Conservation (phyloP, 2,797 vertebrate species). For the Trematomus bernacchii region DNA sequence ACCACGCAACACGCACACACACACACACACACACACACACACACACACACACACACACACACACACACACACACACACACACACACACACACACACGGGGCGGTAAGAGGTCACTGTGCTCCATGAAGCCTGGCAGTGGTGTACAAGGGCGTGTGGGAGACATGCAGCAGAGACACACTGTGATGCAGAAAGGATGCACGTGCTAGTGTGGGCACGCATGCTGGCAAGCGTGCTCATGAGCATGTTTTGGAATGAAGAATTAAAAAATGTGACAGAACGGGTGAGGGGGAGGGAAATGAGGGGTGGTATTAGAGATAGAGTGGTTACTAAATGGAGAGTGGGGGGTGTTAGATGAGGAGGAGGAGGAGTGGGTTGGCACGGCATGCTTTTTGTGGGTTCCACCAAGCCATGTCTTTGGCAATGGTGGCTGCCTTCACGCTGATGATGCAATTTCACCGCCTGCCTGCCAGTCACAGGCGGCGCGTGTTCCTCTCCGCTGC, state of each 20-base stretch:
- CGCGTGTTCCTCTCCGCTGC: conserved; percentile 45
- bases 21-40: conserved; percentile 24
- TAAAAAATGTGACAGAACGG: conserved; percentile 59
- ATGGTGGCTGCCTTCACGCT: conserved; percentile 62
- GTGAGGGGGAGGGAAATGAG: conserved; percentile 33
- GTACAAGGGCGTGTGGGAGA: conserved; percentile 72
- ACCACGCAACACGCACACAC: conserved; percentile 17
- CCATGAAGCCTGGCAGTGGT: conserved; percentile 74
- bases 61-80: conserved; percentile 31
- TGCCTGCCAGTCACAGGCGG: conserved; percentile 40
- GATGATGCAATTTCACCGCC: conserved; percentile 76
- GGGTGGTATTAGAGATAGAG: conserved; percentile 42
- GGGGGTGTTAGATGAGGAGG: conserved; percentile 16
- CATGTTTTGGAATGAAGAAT: conserved; percentile 76
- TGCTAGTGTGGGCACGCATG: conserved; percentile 71
- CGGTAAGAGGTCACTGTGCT: conserved; percentile 80
- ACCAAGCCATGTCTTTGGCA: conserved; percentile 67
- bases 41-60: conserved; percentile 38
- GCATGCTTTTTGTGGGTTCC: conserved; percentile 59
- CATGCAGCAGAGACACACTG: conserved; percentile 68
- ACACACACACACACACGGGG: conserved; percentile 53
- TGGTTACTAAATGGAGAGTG: conserved; percentile 43
- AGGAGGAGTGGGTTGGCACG: conserved; percentile 65
- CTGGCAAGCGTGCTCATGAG: conserved; percentile 74
- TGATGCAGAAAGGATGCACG: conserved; percentile 50